A percentile compares a stretch with the other conserved stretches of the same genome.
phyloP scores from a whole-genome alignment of 2,113 vertebrate genomes.

The Peromyscus leucopus region DNA sequence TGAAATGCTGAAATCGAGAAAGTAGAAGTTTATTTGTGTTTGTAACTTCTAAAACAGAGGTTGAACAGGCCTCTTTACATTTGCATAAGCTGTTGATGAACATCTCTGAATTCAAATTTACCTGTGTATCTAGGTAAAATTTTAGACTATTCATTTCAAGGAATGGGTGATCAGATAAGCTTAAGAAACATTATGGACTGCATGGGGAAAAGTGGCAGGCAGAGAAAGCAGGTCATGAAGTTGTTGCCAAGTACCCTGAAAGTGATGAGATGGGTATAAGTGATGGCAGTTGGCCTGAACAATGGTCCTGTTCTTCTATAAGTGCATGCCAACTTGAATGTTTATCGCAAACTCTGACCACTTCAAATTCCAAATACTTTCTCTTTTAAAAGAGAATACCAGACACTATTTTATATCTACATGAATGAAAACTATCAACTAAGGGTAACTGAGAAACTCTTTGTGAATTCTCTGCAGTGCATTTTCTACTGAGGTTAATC shows the following conservation, averaged over 20 bases:
- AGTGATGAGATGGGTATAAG: neutral
- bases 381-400: neutral
- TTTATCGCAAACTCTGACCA: neutral
- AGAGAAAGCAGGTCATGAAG: neutral
- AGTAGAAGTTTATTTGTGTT: conserved; percentile 7
- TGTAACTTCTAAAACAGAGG: neutral
- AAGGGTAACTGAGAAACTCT: conserved; percentile 33
- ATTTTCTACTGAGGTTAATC: conserved; percentile 42
- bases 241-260: neutral
- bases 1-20: conserved; percentile 6
- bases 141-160: neutral
- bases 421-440: neutral
- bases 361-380: neutral
- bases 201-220: neutral
- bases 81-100: neutral
- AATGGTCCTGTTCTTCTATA: neutral
- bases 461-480: conserved; percentile 22
- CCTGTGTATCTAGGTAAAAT: neutral
- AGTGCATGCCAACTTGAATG: neutral
- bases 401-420: neutral
- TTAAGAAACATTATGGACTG: neutral
- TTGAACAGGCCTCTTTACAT: neutral
- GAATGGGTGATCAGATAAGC: neutral
- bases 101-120: neutral
- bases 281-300: neutral